Percentiles rank a stretch among this genome's conserved stretches.
These are phyloP conservation scores for Tenualosa ilisha DNA, from an alignment of 2,797 vertebrate species.

Conservation along the genomic window DNA sequence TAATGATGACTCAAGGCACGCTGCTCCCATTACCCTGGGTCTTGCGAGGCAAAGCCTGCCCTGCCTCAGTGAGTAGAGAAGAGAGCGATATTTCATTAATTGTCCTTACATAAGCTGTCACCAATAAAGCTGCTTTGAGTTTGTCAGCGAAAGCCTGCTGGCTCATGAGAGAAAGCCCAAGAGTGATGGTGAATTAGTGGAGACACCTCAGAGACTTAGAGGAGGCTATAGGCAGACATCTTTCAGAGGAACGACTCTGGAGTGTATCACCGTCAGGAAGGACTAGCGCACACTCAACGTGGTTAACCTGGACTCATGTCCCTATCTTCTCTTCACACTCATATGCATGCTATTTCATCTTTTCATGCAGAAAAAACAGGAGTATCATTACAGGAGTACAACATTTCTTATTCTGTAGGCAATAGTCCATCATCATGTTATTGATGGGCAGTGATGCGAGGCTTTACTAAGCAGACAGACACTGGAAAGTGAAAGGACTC, in stretches of 20 bases:
- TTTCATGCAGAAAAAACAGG: conserved; percentile 4
- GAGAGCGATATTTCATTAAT: conserved; percentile 47
- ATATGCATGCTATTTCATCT: not conserved
- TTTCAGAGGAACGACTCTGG: conserved; percentile 25
- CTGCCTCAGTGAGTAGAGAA: conserved; percentile 27
- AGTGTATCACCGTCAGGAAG: conserved; percentile 16
- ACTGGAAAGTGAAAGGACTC: not conserved
- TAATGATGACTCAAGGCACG: conserved; percentile 1
- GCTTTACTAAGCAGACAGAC: too few species aligned
- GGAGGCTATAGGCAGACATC: conserved; percentile 30
- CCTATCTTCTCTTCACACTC: not conserved
- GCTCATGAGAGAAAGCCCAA: conserved; percentile 41
- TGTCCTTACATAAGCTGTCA: conserved; percentile 48
- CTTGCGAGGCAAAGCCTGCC: conserved; percentile 42
- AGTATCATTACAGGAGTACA: not conserved
- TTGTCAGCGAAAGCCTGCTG: conserved; percentile 47
- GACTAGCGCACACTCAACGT: not conserved
- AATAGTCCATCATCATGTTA: too few species aligned
- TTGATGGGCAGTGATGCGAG: too few species aligned
- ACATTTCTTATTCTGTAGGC: too few species aligned
- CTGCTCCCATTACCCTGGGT: conserved; percentile 14
- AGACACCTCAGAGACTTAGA: not conserved
- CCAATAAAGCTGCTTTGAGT: conserved; percentile 52
- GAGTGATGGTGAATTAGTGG: conserved; percentile 44
- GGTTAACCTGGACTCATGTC: not conserved